Base-by-base conservation (phyloP, 2,888 invertebrate genomes). In the Sphaeridia pumilis region DNA sequence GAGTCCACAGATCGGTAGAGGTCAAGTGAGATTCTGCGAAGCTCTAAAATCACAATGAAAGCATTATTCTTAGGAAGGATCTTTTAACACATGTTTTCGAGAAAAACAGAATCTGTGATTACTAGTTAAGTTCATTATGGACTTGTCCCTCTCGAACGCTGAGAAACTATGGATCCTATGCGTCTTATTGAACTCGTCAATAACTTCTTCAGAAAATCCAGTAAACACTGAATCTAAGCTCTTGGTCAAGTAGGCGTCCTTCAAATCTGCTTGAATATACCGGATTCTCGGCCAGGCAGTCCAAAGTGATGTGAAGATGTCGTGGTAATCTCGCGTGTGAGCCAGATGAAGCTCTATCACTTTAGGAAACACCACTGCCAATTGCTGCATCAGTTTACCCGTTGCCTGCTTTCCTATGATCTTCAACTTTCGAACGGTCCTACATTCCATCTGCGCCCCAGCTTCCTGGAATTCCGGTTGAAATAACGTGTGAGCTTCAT, bases 191-290 rank as follows among this genome's bases (percentile, higher is more conserved):
- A 44, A 3, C n/a, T 44, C 44, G 3, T 44, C 44, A 44, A 25
- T 26, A 4, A 24, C 4, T 7, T 4, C 5, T 26, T 44, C 5
- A 4, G 44, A 26, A 31, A 31, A 31, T 3, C 46, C 46, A 31
- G 46, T 46, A n/a, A 46, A 46, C 12, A 24, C 28, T 17, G 46
- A 46, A n/a, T 46, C 46, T 7, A 46, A 31, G 28, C 31, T 46
- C n/a, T 31, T 17, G 4, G 31, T 46, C 31, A 46, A 22, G 20
- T 46, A 31, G 10, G 12, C 34, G 21, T 46, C 46, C 34, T 31
- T 46, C 34, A 46, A 26, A 4, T 46, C 46, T 17, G 28, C 27
- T 20, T 28, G 28, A 4, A 46, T 7, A 17, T 26, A 28, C 14
- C 26, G 10, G 7, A 46, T 7, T n/a, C n/a, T 17, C 17, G 46